Percentiles rank a stretch among this genome's conserved stretches.
Evolutionary conservation across 2,113 vertebrate genomes (phyloP).

Genomic region (Tragelaphus scriptus): DNA sequence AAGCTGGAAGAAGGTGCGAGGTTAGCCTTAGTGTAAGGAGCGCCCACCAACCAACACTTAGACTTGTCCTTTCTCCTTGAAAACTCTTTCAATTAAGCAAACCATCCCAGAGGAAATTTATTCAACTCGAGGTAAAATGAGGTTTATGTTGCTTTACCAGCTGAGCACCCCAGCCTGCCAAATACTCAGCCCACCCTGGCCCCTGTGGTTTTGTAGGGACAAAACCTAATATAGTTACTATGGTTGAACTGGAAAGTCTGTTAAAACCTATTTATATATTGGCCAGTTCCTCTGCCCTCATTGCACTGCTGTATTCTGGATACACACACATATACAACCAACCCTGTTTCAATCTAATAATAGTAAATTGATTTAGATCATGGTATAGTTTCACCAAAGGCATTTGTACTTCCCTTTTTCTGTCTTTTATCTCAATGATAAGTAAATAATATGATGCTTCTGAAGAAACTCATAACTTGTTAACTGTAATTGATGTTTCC

Average conservation of each 20-base stretch:
- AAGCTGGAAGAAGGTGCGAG: neutral
- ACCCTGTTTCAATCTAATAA: neutral
- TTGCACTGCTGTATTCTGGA: slow-evolving; percentile 48
- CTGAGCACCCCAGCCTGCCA: neutral
- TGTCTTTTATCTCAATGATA: neutral
- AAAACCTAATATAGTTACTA: neutral
- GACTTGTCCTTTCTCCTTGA: slow-evolving; percentile 7
- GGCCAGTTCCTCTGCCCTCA: slow-evolving; percentile 44
- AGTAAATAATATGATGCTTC: slow-evolving; percentile 6
- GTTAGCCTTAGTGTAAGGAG: neutral
- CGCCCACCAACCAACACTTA: neutral
- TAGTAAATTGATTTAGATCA: neutral
- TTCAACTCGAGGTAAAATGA: slow-evolving; percentile 25
- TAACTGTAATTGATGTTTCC: neutral
- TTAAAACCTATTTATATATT: slow-evolving; percentile 38
- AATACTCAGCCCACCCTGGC: slow-evolving; percentile 26
- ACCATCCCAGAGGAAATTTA: neutral
- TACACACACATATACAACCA: neutral
- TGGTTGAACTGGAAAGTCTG: slow-evolving; percentile 38
- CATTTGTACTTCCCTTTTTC: neutral
- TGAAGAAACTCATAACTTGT: neutral
- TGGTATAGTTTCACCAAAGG: neutral
- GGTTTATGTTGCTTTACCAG: slow-evolving; percentile 20
- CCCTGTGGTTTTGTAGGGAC: neutral
- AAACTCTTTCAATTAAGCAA: neutral